phyloP scores from a whole-genome alignment of 2,113 vertebrate species.

The Zosterops japonicus region DNA sequence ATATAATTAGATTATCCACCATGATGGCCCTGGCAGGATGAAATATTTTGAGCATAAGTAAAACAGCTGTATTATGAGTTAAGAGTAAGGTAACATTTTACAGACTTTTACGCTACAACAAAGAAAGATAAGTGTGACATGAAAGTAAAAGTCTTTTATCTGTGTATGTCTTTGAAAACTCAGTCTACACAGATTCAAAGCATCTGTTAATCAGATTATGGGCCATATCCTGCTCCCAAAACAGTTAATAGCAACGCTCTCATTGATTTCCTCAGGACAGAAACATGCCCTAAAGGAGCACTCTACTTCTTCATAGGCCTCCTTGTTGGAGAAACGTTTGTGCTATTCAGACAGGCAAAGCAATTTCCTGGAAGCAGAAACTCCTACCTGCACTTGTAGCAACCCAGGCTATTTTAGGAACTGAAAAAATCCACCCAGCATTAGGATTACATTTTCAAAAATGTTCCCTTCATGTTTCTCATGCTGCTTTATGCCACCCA shows the following conservation, averaged over 20 bases:
- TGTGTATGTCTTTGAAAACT: slow-evolving; percentile 50
- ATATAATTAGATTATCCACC: slow-evolving; percentile 50
- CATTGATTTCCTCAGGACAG: slow-evolving; percentile 52
- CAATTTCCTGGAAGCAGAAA: slow-evolving; percentile 41
- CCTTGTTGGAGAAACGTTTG: slow-evolving; percentile 4
- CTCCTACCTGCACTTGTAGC: not conserved
- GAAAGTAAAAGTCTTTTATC: slow-evolving; percentile 63
- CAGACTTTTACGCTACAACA: slow-evolving; percentile 56
- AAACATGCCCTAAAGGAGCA: slow-evolving; percentile 20
- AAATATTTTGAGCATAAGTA: slow-evolving; percentile 54
- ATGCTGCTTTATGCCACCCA: not conserved
- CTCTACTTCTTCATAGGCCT: slow-evolving; percentile 11
- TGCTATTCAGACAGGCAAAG: slow-evolving; percentile 13
- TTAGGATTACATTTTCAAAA: slow-evolving; percentile 7
- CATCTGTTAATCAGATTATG: slow-evolving; percentile 62
- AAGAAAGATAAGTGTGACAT: slow-evolving; percentile 57
- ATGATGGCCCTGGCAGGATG: slow-evolving; percentile 13
- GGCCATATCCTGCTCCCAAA: slow-evolving; percentile 55
- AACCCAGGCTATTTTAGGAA: not conserved
- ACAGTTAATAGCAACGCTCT: slow-evolving; percentile 17
- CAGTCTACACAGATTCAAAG: slow-evolving; percentile 41
- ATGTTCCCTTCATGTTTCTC: not conserved
- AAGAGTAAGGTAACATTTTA: slow-evolving; percentile 54
- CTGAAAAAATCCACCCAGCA: not conserved
- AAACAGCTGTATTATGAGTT: slow-evolving; percentile 58